Evolutionary conservation across 2,113 vertebrate genomes (phyloP).

Genomic region (Aptenodytes forsteri): DNA sequence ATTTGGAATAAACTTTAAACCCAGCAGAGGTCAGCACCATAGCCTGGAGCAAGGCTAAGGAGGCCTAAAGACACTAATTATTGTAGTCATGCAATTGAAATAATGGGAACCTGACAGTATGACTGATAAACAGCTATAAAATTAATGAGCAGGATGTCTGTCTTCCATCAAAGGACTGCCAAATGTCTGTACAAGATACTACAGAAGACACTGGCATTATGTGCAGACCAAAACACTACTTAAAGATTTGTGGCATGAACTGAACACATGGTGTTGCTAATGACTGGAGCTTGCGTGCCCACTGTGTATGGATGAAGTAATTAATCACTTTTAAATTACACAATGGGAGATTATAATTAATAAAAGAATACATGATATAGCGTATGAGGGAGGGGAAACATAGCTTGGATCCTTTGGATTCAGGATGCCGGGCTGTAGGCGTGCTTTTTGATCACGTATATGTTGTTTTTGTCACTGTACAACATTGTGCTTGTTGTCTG

Average conservation of each 20-base stretch:
- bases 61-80: conserved; percentile 27
- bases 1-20: conserved; percentile 15
- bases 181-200: neutral
- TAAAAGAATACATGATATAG: neutral
- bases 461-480: neutral
- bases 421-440: neutral
- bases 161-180: neutral
- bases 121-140: conserved; percentile 24
- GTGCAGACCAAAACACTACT: neutral
- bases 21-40: neutral
- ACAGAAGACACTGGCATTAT: neutral
- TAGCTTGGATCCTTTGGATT: neutral
- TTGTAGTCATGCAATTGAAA: neutral
- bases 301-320: neutral
- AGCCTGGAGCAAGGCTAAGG: neutral
- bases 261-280: neutral
- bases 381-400: neutral
- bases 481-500: neutral
- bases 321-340: conserved; percentile 27
- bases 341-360: neutral
- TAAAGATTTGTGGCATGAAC: conserved; percentile 11
- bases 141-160: conserved; percentile 18
- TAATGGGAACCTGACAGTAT: neutral
- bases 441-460: neutral
- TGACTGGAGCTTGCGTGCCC: neutral